Conservation (phyloP, 2,113 vertebrate species). For the Octodon degus region DNA sequence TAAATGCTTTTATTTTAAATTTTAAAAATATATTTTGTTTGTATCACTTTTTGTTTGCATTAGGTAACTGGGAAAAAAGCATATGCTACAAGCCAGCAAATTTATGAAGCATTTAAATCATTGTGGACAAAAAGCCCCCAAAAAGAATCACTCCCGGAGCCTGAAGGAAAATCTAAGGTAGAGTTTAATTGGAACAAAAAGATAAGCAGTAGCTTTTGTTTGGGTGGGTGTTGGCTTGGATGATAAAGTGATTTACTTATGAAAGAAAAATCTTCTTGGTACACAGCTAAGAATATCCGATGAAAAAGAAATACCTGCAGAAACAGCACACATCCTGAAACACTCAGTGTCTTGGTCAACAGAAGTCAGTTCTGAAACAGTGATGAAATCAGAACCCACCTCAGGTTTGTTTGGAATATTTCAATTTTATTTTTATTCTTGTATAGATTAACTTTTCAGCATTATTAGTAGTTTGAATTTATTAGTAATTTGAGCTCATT, state of each 20-base stretch:
- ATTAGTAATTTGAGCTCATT: conserved; percentile 30
- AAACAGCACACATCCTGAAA: conserved; percentile 43
- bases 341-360: conserved; percentile 74
- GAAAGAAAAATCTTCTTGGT: conserved; percentile 50
- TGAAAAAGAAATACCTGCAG: conserved; percentile 55
- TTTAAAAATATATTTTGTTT: conserved; percentile 50
- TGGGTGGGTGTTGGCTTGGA: not conserved
- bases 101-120: conserved; percentile 83
- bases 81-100: conserved; percentile 85
- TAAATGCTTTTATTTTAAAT: conserved; percentile 58
- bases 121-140: conserved; percentile 83
- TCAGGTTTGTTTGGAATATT: conserved; percentile 72
- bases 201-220: conserved; percentile 10
- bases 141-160: conserved; percentile 62
- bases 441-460: conserved; percentile 41
- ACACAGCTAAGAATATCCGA: conserved; percentile 66
- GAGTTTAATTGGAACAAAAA: conserved; percentile 22
- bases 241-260: conserved; percentile 46
- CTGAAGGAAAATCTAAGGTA: conserved; percentile 80
- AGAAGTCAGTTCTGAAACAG: conserved; percentile 74
- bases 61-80: conserved; percentile 85
- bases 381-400: conserved; percentile 57
- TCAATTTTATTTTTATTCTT: conserved; percentile 69
- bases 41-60: conserved; percentile 68
- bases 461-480: not conserved